Conservation (phyloP, 2,113 vertebrate species). For the Syngnathus scovelli region DNA sequence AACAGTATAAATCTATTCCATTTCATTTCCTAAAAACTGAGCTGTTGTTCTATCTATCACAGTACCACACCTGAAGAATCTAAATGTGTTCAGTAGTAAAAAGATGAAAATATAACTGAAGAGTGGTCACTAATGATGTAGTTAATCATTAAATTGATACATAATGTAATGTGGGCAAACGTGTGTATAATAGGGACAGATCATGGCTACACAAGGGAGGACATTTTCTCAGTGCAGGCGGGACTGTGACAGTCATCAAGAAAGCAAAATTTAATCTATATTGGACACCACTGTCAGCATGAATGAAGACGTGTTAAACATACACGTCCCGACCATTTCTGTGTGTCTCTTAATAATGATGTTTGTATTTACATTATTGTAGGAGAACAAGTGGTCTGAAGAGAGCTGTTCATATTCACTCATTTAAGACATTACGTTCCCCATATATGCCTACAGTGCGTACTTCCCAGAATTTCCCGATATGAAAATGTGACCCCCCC, state of each 20-base stretch:
- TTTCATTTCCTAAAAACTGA: not conserved
- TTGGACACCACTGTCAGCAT: conserved; percentile 15
- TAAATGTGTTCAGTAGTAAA: too few relatives aligned
- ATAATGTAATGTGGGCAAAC: not conserved
- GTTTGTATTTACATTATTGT: conserved; percentile 28
- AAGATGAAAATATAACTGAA: too few relatives aligned
- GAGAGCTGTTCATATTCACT: conserved; percentile 11
- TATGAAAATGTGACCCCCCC: conserved; percentile 55
- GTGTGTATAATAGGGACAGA: not conserved
- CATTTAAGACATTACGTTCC: conserved; percentile 4
- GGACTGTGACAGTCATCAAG: conserved; percentile 3
- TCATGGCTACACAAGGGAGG: not conserved
- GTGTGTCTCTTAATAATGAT: not conserved
- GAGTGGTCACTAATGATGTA: not conserved
- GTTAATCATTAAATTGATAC: not conserved
- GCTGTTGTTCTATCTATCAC: not conserved
- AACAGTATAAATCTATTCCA: not conserved
- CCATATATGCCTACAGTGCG: not conserved
- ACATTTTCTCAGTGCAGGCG: not conserved
- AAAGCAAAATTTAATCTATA: conserved; percentile 18
- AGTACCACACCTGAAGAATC: too few relatives aligned
- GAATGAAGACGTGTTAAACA: conserved; percentile 21
- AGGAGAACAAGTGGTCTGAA: conserved; percentile 27
- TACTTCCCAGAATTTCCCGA: conserved; percentile 19
- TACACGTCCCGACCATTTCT: conserved; percentile 5